Evolutionary conservation across 2,888 invertebrate genomes (phyloP).

Genomic region (Ectobius pallidus): DNA sequence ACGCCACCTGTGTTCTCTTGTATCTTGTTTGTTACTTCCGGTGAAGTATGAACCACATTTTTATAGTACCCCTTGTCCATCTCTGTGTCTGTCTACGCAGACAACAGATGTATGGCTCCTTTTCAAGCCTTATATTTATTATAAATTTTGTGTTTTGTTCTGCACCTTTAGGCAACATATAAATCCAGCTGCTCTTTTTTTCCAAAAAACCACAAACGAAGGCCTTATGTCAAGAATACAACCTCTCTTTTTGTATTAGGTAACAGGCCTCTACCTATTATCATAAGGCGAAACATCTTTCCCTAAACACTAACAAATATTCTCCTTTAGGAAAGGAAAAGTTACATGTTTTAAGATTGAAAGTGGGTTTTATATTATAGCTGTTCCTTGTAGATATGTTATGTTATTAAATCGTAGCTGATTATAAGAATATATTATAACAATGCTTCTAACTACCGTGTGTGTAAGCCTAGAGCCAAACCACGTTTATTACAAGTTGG

Average conservation of each 20-base stretch:
- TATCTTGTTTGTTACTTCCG: slow-evolving; percentile 11
- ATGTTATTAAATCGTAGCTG: no score
- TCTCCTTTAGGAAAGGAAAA: not conserved
- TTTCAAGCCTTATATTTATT: no score
- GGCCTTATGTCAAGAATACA: not conserved
- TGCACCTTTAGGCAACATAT: not conserved
- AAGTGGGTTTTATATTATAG: not conserved
- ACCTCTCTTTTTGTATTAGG: not conserved
- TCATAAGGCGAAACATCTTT: not conserved
- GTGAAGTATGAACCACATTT: not conserved
- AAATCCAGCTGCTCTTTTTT: not conserved
- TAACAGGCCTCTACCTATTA: not conserved
- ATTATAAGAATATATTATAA: no score
- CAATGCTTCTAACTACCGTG: no score
- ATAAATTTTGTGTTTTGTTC: slow-evolving; percentile 1
- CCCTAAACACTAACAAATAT: not conserved
- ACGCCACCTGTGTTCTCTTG: not conserved
- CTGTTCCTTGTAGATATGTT: not conserved
- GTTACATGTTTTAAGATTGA: not conserved
- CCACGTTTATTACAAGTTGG: no score
- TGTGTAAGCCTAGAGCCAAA: no score
- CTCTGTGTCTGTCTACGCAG: not conserved
- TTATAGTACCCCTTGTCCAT: not conserved
- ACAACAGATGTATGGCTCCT: not conserved
- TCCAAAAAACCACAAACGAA: not conserved